Evolutionary conservation across 2,888 invertebrate genomes (phyloP).

Genomic region (Idaea dimidiata): DNA sequence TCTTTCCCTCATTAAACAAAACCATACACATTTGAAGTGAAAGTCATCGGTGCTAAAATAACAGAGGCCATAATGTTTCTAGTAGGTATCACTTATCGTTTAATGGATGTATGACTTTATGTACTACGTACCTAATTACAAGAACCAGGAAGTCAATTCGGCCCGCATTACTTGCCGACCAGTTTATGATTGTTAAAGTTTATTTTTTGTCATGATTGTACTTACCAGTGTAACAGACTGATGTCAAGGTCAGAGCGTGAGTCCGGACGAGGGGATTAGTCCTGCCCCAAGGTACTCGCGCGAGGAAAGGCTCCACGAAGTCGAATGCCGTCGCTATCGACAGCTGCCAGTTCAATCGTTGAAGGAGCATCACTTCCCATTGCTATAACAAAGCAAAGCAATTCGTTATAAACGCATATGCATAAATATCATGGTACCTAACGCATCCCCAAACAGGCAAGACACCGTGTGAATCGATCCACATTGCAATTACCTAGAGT

Average conservation of each 20-base stretch:
- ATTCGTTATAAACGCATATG: conserved; percentile 24
- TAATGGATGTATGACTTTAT: conserved; percentile 37
- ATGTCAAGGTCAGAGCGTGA: conserved; percentile 88
- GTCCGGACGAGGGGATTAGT: conserved; percentile 83
- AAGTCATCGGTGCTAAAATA: background rate
- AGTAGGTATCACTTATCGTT: conserved; percentile 47
- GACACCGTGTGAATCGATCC: conserved; percentile 54
- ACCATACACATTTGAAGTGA: conserved; percentile 34
- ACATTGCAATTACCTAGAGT: conserved; percentile 23
- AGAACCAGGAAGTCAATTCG: conserved; percentile 44
- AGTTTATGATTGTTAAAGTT: conserved; percentile 20
- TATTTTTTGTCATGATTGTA: conserved; percentile 20
- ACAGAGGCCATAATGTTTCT: conserved; percentile 9
- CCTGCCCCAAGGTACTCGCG: conserved; percentile 82
- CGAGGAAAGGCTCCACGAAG: conserved; percentile 89
- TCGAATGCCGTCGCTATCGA: conserved; percentile 90
- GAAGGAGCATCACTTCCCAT: conserved; percentile 90
- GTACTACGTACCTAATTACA: conserved; percentile 32
- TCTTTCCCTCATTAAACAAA: conserved; percentile 38
- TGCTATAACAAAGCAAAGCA: conserved; percentile 78
- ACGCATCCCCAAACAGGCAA: conserved; percentile 42
- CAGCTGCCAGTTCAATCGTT: conserved; percentile 89
- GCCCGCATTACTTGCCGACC: conserved; percentile 56
- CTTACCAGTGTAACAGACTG: conserved; percentile 90
- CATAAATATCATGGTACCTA: conserved; percentile 31